Conservation (phyloP, 2,797 vertebrate genomes). For the Tadarida brasiliensis region DNA sequence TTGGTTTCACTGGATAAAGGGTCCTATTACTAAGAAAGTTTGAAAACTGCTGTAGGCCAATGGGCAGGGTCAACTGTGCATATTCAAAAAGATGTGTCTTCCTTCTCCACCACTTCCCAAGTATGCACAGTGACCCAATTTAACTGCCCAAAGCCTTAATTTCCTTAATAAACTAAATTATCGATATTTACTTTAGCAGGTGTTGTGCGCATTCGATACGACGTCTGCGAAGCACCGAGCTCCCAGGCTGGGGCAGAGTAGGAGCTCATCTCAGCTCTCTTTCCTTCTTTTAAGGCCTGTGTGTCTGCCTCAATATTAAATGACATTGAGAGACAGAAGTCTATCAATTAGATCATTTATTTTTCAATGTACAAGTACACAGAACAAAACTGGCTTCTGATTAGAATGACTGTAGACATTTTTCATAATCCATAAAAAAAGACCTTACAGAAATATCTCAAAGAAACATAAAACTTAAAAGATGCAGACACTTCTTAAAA, state of each 20-base stretch:
- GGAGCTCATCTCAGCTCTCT: background rate
- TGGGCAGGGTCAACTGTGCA: background rate
- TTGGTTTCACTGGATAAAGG: background rate
- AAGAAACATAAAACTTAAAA: constrained; percentile 9
- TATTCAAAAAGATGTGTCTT: background rate
- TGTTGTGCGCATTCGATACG: background rate
- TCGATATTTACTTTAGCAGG: background rate
- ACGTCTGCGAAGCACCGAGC: background rate
- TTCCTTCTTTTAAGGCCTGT: background rate
- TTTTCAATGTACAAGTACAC: constrained; percentile 26
- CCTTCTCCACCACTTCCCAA: background rate
- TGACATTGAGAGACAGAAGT: background rate
- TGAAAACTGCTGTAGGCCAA: background rate
- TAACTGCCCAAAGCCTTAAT: background rate
- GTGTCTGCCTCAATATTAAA: background rate
- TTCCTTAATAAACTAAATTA: background rate
- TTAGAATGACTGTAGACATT: background rate
- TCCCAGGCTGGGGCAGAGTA: background rate
- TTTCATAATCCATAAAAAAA: constrained; percentile 15
- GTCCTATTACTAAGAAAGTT: background rate
- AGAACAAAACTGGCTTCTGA: background rate
- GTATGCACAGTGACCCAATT: background rate
- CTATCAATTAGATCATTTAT: background rate
- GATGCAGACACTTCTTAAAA: background rate
- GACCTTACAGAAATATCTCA: background rate